These are phyloP conservation scores for Boloria euphrosyne DNA, from an alignment of 2,888 invertebrate species.

Conservation along the genomic window DNA sequence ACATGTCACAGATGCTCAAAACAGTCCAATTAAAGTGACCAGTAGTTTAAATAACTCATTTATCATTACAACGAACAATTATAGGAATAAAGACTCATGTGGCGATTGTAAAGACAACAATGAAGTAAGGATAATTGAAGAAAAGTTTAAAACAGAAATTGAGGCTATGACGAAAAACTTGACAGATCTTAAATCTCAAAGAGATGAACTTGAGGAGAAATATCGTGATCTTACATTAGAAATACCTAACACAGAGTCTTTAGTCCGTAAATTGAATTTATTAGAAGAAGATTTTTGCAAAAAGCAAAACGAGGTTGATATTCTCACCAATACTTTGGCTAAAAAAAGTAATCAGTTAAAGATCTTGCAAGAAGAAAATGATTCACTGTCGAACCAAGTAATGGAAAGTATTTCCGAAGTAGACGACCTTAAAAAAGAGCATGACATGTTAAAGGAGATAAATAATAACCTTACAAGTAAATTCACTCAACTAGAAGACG, in stretches of 20 bases:
- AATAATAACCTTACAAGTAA: conserved; percentile 52
- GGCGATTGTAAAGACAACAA: conserved; percentile 44
- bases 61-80: neutral
- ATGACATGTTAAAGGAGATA: conserved; percentile 52
- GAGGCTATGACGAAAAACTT: conserved; percentile 50
- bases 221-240: conserved; percentile 59
- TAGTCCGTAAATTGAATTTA: conserved; percentile 55
- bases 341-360: conserved; percentile 53
- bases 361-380: conserved; percentile 76
- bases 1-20: conserved; percentile 46
- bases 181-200: conserved; percentile 48
- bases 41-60: conserved; percentile 12
- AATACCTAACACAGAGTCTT: conserved; percentile 53
- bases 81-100: conserved; percentile 35
- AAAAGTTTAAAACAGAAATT: conserved; percentile 47
- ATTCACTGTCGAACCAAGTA: conserved; percentile 79
- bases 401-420: conserved; percentile 82
- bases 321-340: conserved; percentile 49
- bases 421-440: conserved; percentile 70
- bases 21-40: conserved; percentile 49
- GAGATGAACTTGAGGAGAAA: conserved; percentile 55
- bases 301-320: conserved; percentile 53
- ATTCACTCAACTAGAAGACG: conserved; percentile 47
- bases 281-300: conserved; percentile 56
- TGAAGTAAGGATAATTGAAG: conserved; percentile 39